Percentiles rank a stretch among this genome's conserved stretches.
Evolutionary conservation across 1,140 invertebrate genomes (phyloP).

Genomic region (Cotesia vestalis): DNA sequence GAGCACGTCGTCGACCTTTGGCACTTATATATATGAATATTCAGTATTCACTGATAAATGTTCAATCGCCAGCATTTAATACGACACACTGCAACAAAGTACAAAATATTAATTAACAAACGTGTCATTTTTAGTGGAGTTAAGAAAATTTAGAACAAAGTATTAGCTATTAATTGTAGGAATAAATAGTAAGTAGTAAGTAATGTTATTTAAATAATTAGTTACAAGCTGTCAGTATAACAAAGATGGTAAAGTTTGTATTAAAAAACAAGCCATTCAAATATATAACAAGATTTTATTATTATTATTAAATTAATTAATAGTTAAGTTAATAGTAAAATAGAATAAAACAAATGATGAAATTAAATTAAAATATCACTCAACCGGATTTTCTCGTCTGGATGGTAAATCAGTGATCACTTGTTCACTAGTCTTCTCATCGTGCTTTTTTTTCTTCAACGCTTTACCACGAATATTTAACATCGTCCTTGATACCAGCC

Average conservation of each 20-base stretch:
- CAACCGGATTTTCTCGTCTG: conserved; percentile 35
- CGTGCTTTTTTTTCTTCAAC: conserved; percentile 50
- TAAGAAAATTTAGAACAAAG: too few species aligned
- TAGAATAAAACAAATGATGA: too few species aligned
- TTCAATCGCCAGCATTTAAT: background rate
- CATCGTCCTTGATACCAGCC: conserved; percentile 71
- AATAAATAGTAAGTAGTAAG: too few species aligned
- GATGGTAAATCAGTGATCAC: conserved; percentile 41
- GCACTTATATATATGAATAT: conserved; percentile 3
- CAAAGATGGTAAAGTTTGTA: too few species aligned
- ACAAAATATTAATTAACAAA: background rate
- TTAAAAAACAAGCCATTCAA: too few species aligned
- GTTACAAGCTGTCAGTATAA: too few species aligned
- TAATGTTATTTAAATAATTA: too few species aligned
- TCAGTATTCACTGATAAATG: background rate
- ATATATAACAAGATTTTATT: too few species aligned
- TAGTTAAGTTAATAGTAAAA: background rate
- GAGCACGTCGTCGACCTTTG: background rate
- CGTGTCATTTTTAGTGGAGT: too few species aligned
- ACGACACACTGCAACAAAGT: background rate
- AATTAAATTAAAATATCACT: conserved; percentile 30
- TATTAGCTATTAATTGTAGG: too few species aligned
- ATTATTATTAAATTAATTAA: background rate
- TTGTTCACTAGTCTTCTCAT: conserved; percentile 29
- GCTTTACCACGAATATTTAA: conserved; percentile 69